phyloP scores from a whole-genome alignment of 1,140 invertebrate species.

The Drosophila chauvacae region DNA sequence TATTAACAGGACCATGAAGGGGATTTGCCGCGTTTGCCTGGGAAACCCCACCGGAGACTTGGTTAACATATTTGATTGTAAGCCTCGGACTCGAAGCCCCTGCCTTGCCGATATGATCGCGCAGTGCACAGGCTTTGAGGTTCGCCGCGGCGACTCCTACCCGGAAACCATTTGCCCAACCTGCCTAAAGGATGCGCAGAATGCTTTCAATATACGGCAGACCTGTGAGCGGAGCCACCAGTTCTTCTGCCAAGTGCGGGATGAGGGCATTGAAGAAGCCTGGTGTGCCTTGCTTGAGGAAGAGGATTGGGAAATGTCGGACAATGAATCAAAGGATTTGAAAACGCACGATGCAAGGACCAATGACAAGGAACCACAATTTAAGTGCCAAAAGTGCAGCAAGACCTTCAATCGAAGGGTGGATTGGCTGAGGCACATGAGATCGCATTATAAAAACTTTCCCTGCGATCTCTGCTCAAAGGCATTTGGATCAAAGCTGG shows the following conservation, averaged over 20 bases:
- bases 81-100: neutral
- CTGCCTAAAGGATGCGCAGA: constrained; percentile 1
- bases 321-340: neutral
- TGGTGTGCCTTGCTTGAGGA: constrained; percentile 2
- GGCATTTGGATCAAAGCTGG: neutral
- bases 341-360: neutral
- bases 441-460: neutral
- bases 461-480: neutral
- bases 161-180: constrained; percentile 1
- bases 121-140: constrained; percentile 3
- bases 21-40: constrained; percentile 27
- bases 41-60: neutral
- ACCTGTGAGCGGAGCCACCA: constrained; percentile 7
- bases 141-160: neutral
- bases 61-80: constrained; percentile 20
- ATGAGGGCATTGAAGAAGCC: constrained; percentile 12
- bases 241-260: constrained; percentile 10
- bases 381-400: neutral
- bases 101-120: constrained; percentile 25
- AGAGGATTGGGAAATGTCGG: neutral
- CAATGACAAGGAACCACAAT: neutral
- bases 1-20: neutral
- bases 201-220: neutral
- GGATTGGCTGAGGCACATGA: neutral
- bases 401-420: neutral